Percentiles rank a stretch among this genome's conserved stretches.
Conservation (phyloP, 2,113 vertebrate species). For the Carassius carassius region DNA sequence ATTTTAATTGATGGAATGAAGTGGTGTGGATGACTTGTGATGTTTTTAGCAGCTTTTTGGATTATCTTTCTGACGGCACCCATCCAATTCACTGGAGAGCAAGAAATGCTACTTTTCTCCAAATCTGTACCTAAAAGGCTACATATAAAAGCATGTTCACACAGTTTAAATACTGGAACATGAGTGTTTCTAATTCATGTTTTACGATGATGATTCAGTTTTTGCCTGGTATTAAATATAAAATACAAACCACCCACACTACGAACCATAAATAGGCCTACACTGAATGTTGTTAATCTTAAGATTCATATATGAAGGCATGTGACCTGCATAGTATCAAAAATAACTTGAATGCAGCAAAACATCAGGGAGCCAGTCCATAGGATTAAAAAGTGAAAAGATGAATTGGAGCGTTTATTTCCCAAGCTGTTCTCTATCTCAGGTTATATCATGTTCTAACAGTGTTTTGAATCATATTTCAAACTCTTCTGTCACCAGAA, state of each 20-base stretch:
- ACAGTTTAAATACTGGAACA: no score
- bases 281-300: neutral
- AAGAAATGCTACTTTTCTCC: no score
- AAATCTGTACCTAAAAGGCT: no score
- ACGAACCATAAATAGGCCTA: neutral
- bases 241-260: neutral
- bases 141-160: neutral
- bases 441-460: conserved; percentile 50
- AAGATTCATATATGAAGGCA: neutral
- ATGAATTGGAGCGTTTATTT: conserved; percentile 20
- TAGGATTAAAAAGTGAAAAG: neutral
- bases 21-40: no score
- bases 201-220: neutral
- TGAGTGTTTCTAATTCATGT: neutral
- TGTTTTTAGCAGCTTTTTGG: no score
- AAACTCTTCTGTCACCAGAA: conserved; percentile 55
- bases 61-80: no score
- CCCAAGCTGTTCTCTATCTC: conserved; percentile 22
- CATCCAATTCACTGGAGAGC: no score
- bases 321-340: neutral
- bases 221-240: neutral
- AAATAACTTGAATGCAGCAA: neutral
- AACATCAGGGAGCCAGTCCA: neutral
- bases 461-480: conserved; percentile 44
- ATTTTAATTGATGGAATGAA: no score